These are phyloP conservation scores for Leucopsar rothschildi DNA, from an alignment of 2,113 vertebrate species.

Conservation along the genomic window DNA sequence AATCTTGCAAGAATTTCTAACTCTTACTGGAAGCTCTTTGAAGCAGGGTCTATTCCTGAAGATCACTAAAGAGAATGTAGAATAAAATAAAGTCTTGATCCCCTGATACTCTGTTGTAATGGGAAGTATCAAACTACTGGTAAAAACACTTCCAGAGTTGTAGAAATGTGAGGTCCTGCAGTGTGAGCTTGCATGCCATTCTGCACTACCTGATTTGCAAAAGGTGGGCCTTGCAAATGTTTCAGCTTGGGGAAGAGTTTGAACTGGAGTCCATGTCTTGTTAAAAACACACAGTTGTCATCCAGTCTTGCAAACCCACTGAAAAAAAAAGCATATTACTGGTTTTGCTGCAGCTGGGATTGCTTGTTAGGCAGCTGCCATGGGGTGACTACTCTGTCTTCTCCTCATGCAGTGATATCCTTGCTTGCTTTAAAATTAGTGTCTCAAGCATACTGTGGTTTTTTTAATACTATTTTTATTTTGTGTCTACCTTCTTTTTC, in stretches of 20 bases:
- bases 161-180: not conserved
- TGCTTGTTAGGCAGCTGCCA: not conserved
- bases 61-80: not conserved
- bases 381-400: not conserved
- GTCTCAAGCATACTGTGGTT: not conserved
- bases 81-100: not conserved
- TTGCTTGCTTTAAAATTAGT: not conserved
- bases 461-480: not conserved
- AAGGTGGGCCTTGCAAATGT: not conserved
- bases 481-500: not conserved
- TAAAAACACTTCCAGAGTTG: not conserved
- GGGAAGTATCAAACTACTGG: not conserved
- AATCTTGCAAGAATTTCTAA: not conserved
- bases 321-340: not conserved
- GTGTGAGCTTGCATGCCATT: not conserved
- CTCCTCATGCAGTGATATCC: not conserved
- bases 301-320: not conserved
- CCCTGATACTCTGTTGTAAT: not conserved
- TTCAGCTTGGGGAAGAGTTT: not conserved
- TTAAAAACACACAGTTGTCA: not conserved
- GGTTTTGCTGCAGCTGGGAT: not conserved
- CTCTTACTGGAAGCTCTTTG: not conserved
- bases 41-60: not conserved
- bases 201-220: not conserved
- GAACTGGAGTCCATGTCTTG: not conserved